Evolutionary conservation across 2,797 vertebrate species (phyloP).

Genomic region (Odontamblyopus rebecca): DNA sequence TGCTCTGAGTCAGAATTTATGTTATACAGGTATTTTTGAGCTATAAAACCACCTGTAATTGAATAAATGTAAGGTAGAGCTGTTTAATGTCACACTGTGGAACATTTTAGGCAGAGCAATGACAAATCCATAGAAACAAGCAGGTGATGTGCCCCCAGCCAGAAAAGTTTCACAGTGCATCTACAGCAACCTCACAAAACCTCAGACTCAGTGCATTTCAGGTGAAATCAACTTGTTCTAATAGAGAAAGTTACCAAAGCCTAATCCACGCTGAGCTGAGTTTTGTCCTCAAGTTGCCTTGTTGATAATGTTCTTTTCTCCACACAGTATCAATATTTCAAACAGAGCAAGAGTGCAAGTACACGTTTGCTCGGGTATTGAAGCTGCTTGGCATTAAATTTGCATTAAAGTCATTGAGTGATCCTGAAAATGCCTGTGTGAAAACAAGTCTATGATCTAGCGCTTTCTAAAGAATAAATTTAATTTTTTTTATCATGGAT

Average conservation of each 20-base stretch:
- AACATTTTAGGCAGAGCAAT: too few species aligned
- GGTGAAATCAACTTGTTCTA: background rate
- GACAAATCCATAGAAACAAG: too few species aligned
- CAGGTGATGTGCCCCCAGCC: too few species aligned
- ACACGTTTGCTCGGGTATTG: constrained; percentile 12
- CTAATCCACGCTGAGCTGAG: background rate
- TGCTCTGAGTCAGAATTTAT: too few species aligned
- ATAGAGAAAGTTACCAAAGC: background rate
- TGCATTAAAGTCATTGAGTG: constrained; percentile 14
- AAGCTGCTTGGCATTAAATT: constrained; percentile 7
- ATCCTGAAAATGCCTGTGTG: constrained; percentile 25
- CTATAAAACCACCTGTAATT: too few species aligned
- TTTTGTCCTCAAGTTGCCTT: background rate
- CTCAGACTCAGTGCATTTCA: background rate
- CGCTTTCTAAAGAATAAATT: constrained; percentile 16
- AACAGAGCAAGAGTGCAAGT: constrained; percentile 25
- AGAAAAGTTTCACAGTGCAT: too few species aligned
- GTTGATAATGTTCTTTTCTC: constrained; percentile 15
- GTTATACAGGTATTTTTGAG: too few species aligned
- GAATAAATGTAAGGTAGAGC: too few species aligned
- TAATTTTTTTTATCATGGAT: background rate
- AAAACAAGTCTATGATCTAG: constrained; percentile 30
- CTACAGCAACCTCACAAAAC: background rate
- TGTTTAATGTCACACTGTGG: too few species aligned
- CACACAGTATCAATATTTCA: constrained; percentile 30